A percentile compares a stretch with the other conserved stretches of the same genome.
Conservation (phyloP, 2,888 invertebrate genomes). For the Pomacea canaliculata region DNA sequence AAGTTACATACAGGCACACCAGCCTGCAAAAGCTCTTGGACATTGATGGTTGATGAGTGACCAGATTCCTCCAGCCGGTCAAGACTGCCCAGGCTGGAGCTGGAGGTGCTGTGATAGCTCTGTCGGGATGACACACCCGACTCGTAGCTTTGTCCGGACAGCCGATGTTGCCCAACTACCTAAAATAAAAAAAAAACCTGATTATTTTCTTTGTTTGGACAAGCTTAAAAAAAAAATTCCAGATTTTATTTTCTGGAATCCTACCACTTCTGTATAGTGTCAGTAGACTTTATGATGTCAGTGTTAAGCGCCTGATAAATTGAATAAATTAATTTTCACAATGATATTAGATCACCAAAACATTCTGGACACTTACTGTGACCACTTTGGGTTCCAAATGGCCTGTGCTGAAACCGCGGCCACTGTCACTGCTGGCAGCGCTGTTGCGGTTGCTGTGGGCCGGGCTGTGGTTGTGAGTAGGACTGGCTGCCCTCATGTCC, state of each 20-base stretch:
- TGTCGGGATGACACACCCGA: conserved; percentile 69
- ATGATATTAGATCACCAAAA: no score
- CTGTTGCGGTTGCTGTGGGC: conserved; percentile 66
- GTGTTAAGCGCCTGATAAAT: no score
- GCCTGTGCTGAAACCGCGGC: conserved; percentile 57
- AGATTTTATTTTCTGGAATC: no score
- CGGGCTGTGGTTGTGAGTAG: conserved; percentile 53
- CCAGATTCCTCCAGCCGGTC: conserved; percentile 77
- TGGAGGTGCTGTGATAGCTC: conserved; percentile 69
- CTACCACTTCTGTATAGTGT: no score
- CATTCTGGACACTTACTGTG: conserved; percentile 7
- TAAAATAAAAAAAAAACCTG: neutral
- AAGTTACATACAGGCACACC: conserved; percentile 61
- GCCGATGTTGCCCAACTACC: conserved; percentile 58
- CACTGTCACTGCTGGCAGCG: conserved; percentile 66
- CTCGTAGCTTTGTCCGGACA: conserved; percentile 71
- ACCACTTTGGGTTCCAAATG: conserved; percentile 44
- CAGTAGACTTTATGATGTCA: no score
- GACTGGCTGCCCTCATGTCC: conserved; percentile 56
- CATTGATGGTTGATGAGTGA: conserved; percentile 66
- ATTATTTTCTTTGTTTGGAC: no score
- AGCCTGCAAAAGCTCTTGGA: conserved; percentile 67
- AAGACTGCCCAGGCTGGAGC: conserved; percentile 72
- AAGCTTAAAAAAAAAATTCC: no score
- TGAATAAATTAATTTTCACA: no score